Evolutionary conservation across 2,797 vertebrate genomes (phyloP), one percentile per base, ranked within the genome.

Genomic region (Crocidura indochinensis): DNA sequence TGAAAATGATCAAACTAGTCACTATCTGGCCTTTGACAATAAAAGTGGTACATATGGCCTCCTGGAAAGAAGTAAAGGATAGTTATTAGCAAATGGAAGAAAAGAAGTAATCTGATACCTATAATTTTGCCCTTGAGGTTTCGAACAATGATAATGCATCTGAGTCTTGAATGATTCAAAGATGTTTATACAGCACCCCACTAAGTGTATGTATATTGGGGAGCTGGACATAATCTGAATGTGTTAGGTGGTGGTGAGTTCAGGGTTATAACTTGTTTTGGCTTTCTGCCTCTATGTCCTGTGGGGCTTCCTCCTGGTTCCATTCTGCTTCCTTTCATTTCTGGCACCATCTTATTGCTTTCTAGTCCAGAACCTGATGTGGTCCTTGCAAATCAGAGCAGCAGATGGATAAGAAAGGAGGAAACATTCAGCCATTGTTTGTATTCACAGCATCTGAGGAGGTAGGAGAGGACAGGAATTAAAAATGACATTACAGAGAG

Each of bases 371-470:
- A 92, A 92, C 60, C 67, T 3, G 6, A 29, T 46, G 53, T 72
- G 85, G 85, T 93, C 84, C 24, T 84, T 88, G 90, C 80, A 84
- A 91, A 81, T 87, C 56, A 6, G 64, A 91, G 67, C 72, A 56
- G 76, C 92, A 91, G 88, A 93, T 95, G 90, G 88, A 83, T 17
- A 81, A 83, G n/a, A 38, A 92, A 90, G 49, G 44, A 88, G 91
- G 75, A 24, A 79, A 73, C 38, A 29, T 5, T 10, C 75, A 69
- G 79, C 68, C 68, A 87, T 92, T 84, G 38, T 96, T 94, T 92
- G 82, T 96, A 76, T 60, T 81, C 73, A 77, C 80, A 92, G 76
- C 77, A 56, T 88, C 46, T 10, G 0, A 60, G 80, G 77, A 76
- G 31, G 83, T 86, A 78, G 74, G 29, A 22, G 56, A 93, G 71